Percentiles rank a stretch among this genome's conserved stretches.
These are phyloP conservation scores for Carcharodon carcharias DNA, from an alignment of 2,797 vertebrate genomes.

Conservation along the genomic window DNA sequence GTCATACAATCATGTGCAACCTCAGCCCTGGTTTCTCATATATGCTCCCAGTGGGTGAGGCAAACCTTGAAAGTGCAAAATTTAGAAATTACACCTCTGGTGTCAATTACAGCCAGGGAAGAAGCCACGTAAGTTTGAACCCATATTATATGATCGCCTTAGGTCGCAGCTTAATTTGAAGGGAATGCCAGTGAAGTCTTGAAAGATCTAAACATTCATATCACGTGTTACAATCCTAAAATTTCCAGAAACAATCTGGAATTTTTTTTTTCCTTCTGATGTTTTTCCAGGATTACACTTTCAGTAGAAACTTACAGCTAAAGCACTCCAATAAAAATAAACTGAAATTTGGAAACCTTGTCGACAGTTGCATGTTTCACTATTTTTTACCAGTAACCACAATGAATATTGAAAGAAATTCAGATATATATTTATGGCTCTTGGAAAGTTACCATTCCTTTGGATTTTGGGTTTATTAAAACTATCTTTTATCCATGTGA, in stretches of 20 bases:
- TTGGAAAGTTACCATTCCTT: background rate
- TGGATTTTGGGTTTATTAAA: background rate
- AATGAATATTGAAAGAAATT: background rate
- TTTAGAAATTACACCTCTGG: background rate
- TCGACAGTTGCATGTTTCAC: background rate
- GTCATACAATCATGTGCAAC: background rate
- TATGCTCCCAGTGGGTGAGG: background rate
- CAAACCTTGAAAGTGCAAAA: background rate
- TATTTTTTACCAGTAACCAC: background rate
- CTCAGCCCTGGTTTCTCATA: background rate
- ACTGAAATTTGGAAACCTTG: background rate
- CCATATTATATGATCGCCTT: background rate
- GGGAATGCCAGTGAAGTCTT: background rate
- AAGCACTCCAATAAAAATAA: background rate
- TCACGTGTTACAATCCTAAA: background rate
- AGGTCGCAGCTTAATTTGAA: background rate
- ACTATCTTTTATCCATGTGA: background rate
- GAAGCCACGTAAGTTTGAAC: background rate
- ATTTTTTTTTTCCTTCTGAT: background rate
- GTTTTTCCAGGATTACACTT: background rate
- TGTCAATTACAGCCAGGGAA: background rate
- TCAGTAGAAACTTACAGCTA: background rate
- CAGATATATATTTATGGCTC: background rate
- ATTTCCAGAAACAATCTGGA: slow-evolving; percentile 5
- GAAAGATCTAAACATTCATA: background rate